Percentiles rank a stretch among this genome's conserved stretches.
Conservation (phyloP, 1,140 invertebrate genomes). For the Aethina tumida region DNA sequence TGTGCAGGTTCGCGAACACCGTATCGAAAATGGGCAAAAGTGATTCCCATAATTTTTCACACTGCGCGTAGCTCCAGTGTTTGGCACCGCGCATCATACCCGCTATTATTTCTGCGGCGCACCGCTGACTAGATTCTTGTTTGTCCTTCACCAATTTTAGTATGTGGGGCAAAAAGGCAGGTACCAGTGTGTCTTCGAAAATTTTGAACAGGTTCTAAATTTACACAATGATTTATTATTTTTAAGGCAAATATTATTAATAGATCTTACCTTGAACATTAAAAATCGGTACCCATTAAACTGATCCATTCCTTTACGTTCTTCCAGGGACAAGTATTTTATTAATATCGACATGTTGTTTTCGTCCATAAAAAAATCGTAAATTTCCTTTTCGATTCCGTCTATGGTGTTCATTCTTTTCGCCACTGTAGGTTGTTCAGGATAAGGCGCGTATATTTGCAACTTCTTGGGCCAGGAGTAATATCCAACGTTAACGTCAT, state of each 20-base stretch:
- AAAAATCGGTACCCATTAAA: conserved; percentile 57
- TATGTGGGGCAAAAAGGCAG: conserved; percentile 55
- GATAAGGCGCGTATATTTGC: conserved; percentile 50
- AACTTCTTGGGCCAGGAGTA: conserved; percentile 69
- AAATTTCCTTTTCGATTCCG: conserved; percentile 41
- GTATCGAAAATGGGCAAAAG: conserved; percentile 50
- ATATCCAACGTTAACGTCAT: conserved; percentile 64
- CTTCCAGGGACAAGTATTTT: conserved; percentile 69
- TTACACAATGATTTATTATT: conserved; percentile 19
- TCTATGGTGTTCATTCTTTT: conserved; percentile 31
- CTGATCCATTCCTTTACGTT: conserved; percentile 76
- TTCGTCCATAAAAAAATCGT: conserved; percentile 58
- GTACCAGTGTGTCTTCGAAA: conserved; percentile 56
- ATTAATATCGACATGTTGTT: conserved; percentile 65
- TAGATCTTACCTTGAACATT: conserved; percentile 57
- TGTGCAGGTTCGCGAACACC: conserved; percentile 50
- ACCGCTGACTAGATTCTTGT: conserved; percentile 70
- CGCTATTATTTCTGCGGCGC: conserved; percentile 73
- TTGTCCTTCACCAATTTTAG: conserved; percentile 53
- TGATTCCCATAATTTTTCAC: conserved; percentile 45
- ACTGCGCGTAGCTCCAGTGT: conserved; percentile 68
- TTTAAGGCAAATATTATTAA: not conserved
- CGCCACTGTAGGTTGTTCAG: conserved; percentile 47
- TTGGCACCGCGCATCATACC: conserved; percentile 70
- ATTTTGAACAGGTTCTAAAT: conserved; percentile 69